Conservation (phyloP, 2,113 vertebrate genomes). For the Macaca nemestrina region DNA sequence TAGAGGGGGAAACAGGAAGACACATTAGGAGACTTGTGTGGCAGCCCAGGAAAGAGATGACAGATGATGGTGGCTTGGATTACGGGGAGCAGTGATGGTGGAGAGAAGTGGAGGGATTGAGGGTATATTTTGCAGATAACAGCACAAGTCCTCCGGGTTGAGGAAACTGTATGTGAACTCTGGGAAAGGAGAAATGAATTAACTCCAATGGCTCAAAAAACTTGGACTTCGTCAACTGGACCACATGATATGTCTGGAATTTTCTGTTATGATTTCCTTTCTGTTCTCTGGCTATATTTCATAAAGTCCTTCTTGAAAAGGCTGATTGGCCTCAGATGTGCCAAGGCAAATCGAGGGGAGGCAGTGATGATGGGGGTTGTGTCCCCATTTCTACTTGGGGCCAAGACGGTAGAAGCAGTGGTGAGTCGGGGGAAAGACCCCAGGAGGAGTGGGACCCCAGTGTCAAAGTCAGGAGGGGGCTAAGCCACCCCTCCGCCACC, state of each 20-base stretch:
- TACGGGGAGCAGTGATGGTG: not conserved
- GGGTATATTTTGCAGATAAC: not conserved
- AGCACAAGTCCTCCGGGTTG: not conserved
- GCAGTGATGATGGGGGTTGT: not conserved
- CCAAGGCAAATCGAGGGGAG: not conserved
- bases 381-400: not conserved
- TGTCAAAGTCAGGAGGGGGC: not conserved
- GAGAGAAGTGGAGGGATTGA: not conserved
- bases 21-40: fast-evolving
- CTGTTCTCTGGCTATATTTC: slow-evolving; percentile 64
- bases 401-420: not conserved
- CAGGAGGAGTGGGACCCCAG: not conserved
- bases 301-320: slow-evolving; percentile 53
- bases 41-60: not conserved
- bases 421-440: not conserved
- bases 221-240: slow-evolving; percentile 65
- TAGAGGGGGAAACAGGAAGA: not conserved
- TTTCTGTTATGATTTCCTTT: slow-evolving; percentile 73
- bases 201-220: slow-evolving; percentile 36
- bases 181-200: slow-evolving; percentile 31
- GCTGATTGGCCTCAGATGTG: slow-evolving; percentile 61
- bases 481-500: too few relatives aligned
- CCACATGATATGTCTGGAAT: slow-evolving; percentile 70
- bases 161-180: slow-evolving; percentile 29
- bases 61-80: not conserved